Evolutionary conservation across 2,797 vertebrate species (phyloP).

Genomic region (Lepidocolaptes lacrymiger): DNA sequence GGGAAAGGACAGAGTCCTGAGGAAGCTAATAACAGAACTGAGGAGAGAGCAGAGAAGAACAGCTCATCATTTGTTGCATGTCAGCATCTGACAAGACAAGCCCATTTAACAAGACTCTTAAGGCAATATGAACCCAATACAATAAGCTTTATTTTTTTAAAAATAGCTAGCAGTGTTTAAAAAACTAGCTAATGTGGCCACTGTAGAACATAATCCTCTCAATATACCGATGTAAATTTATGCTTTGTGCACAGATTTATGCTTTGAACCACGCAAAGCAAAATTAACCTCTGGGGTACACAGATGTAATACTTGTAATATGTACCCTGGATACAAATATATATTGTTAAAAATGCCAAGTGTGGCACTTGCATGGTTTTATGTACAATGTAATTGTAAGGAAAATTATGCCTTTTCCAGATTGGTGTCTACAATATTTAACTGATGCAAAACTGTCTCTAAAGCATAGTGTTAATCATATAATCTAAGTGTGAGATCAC

Average conservation of each 20-base stretch:
- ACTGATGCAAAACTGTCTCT: neutral
- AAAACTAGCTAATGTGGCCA: neutral
- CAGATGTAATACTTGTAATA: neutral
- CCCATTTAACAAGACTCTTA: neutral
- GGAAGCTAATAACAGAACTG: neutral
- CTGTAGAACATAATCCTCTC: slow-evolving; percentile 5
- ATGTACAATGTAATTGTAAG: fast-evolving
- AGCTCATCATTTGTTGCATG: neutral
- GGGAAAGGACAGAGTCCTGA: neutral
- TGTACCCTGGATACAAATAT: neutral
- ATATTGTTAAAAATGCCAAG: neutral
- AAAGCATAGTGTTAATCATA: neutral
- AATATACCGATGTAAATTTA: neutral
- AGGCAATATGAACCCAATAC: neutral
- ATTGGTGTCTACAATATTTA: neutral
- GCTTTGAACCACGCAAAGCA: neutral
- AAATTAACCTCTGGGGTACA: neutral
- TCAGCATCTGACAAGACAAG: neutral
- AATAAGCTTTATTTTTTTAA: neutral
- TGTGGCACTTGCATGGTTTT: neutral
- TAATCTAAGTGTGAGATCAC: neutral
- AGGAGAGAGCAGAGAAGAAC: neutral
- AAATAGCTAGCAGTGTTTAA: neutral
- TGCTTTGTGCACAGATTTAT: neutral
- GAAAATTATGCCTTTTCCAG: neutral